Percentiles rank a stretch among this genome's conserved stretches.
Evolutionary conservation across 2,113 vertebrate species (phyloP).

Genomic region (Boleophthalmus pectinirostris): DNA sequence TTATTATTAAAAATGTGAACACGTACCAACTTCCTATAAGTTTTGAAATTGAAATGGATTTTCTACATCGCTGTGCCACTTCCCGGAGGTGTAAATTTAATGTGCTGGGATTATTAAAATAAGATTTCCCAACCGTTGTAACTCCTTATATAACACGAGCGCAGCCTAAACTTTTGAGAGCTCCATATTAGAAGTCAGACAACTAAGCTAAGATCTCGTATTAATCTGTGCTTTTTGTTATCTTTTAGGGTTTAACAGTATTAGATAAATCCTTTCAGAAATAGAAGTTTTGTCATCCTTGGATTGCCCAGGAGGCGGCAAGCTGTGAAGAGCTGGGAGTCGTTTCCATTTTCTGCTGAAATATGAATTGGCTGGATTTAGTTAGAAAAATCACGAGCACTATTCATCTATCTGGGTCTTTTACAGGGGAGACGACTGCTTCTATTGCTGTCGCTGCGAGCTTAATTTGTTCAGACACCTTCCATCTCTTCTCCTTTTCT

Average conservation of each 20-base stretch:
- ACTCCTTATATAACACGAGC: background rate
- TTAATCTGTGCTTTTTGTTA: constrained; percentile 10
- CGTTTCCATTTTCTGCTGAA: constrained; percentile 39
- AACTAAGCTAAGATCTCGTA: background rate
- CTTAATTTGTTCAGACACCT: background rate
- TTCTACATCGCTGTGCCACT: background rate
- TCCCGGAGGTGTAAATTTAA: background rate
- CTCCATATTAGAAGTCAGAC: background rate
- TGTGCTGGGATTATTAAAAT: background rate
- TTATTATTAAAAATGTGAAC: background rate
- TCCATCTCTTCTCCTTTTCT: background rate
- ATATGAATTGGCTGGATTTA: constrained; percentile 47
- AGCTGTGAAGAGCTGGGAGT: constrained; percentile 32
- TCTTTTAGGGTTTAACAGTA: constrained; percentile 6
- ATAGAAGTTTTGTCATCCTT: constrained; percentile 7
- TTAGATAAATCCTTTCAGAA: constrained; percentile 18
- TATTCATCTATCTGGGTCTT: constrained; percentile 45
- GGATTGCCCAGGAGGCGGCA: constrained; percentile 12
- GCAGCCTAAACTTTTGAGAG: background rate
- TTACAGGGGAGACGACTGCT: constrained; percentile 23
- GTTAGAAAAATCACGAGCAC: constrained; percentile 18
- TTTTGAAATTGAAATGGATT: background rate
- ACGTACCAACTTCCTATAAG: background rate
- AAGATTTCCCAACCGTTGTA: background rate
- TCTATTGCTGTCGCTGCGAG: constrained; percentile 10